Conservation (phyloP, 2,797 vertebrate genomes). For the Onychomys leucogaster region DNA sequence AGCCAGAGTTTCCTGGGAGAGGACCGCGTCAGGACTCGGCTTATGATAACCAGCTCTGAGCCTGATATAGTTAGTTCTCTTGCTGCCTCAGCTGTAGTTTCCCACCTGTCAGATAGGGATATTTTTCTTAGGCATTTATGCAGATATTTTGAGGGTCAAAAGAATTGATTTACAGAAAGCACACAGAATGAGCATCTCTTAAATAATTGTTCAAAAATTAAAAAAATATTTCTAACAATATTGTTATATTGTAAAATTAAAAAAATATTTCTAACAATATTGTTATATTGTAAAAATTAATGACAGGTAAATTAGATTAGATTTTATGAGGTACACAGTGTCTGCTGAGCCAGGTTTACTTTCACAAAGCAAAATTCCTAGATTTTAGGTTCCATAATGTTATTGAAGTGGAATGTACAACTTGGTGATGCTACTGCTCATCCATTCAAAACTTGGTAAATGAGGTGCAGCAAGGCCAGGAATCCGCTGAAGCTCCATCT, state of each 20-base stretch:
- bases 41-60: neutral
- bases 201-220: neutral
- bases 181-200: neutral
- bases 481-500: neutral
- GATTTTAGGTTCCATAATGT: neutral
- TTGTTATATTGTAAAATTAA: constrained; percentile 1
- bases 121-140: neutral
- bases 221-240: neutral
- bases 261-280: neutral
- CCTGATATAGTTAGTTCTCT: no score
- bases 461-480: neutral
- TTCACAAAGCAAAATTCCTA: constrained; percentile 45
- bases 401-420: neutral
- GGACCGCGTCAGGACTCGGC: neutral
- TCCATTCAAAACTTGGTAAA: neutral
- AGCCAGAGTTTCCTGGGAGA: neutral
- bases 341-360: neutral
- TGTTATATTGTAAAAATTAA: neutral
- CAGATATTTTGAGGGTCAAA: neutral
- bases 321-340: neutral
- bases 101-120: neutral
- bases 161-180: neutral
- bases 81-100: neutral
- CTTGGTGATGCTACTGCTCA: neutral
- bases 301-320: neutral